These are phyloP conservation scores for Colistium nudipinnis DNA, from an alignment of 2,113 vertebrate species.

Conservation along the genomic window DNA sequence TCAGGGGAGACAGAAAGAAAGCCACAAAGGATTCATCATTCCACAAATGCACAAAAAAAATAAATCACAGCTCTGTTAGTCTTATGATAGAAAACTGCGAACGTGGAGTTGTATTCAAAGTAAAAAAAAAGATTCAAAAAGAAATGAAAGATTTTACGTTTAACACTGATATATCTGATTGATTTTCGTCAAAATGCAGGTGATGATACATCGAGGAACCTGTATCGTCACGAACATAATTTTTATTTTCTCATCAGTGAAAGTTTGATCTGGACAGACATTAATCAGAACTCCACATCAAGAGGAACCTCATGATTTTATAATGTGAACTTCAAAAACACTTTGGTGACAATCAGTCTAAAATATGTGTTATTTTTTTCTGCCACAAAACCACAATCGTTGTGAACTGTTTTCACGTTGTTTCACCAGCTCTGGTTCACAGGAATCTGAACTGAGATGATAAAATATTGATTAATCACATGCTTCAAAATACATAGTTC, in stretches of 20 bases:
- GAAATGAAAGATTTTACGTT: no score
- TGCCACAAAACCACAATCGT: constrained; percentile 55
- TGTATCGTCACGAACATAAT: no score
- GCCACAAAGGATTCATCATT: constrained; percentile 42
- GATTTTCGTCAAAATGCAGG: no score
- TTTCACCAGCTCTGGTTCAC: constrained; percentile 5
- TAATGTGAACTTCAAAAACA: constrained; percentile 75
- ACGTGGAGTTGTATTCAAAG: no score
- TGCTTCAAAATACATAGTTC: not conserved
- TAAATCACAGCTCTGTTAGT: constrained; percentile 37
- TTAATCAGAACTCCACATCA: constrained; percentile 75
- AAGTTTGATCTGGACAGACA: constrained; percentile 75
- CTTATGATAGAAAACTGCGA: no score
- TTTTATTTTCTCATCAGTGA: constrained; percentile 27
- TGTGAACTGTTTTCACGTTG: constrained; percentile 41
- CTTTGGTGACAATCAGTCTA: constrained; percentile 58
- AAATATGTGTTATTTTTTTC: constrained; percentile 36
- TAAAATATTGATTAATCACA: constrained; percentile 40
- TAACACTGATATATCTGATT: no score
- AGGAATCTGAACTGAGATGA: constrained; percentile 42
- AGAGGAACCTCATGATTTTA: constrained; percentile 57
- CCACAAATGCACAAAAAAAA: not conserved
- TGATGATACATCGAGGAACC: no score
- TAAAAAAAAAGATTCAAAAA: no score
- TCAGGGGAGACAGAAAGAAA: constrained; percentile 52